These are phyloP conservation scores for Brachyhypopomus gauderio DNA, from an alignment of 2,113 vertebrate genomes.

Conservation along the genomic window DNA sequence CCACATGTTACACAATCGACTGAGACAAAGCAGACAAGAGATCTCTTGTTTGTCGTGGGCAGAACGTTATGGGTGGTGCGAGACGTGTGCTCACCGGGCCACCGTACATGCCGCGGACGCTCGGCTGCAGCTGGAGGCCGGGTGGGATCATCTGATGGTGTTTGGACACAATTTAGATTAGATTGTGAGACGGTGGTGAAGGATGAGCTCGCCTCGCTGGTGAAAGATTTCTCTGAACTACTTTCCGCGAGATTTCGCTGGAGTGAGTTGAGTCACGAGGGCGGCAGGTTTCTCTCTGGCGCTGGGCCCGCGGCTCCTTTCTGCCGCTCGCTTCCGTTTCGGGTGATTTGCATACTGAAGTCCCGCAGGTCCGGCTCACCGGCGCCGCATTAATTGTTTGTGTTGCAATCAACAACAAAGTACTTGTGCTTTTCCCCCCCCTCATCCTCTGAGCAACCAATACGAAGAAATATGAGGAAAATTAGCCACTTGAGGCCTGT, in stretches of 20 bases:
- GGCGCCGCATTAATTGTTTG: slow-evolving; percentile 72
- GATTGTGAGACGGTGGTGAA: too few species aligned
- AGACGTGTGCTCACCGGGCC: not conserved
- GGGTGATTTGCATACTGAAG: slow-evolving; percentile 64
- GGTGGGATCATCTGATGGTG: too few species aligned
- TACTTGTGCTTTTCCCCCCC: slow-evolving; percentile 17
- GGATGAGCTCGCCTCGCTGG: not conserved
- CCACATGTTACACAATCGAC: not conserved
- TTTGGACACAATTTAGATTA: too few species aligned
- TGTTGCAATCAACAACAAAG: slow-evolving; percentile 50
- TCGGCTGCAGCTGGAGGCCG: too few species aligned
- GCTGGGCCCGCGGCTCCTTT: slow-evolving; percentile 43
- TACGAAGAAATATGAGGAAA: slow-evolving; percentile 26
- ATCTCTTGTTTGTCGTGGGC: not conserved
- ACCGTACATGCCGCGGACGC: too few species aligned
- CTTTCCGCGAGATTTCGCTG: not conserved
- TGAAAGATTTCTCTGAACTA: slow-evolving; percentile 8
- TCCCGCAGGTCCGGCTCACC: slow-evolving; percentile 59
- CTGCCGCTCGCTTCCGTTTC: slow-evolving; percentile 53
- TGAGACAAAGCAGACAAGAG: not conserved
- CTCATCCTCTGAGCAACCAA: slow-evolving; percentile 16
- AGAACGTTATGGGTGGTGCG: not conserved
- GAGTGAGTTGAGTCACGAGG: slow-evolving; percentile 37
- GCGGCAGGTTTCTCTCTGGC: slow-evolving; percentile 38
- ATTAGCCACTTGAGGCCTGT: slow-evolving; percentile 37